phyloP scores from a whole-genome alignment of 2,888 invertebrate genomes.

The Eurytoma californica region DNA sequence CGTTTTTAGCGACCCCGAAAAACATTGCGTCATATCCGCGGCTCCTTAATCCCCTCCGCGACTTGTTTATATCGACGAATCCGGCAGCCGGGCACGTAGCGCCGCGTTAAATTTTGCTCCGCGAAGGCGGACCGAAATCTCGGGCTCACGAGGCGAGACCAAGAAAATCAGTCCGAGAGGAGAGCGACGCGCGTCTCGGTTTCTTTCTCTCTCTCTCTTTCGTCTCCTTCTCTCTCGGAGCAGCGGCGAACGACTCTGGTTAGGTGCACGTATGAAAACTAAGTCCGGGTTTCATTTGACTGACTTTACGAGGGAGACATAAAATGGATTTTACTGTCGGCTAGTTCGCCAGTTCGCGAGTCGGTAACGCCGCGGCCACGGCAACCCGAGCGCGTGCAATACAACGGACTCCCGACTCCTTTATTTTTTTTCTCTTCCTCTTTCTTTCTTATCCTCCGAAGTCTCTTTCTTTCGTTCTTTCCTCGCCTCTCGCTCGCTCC shows the following conservation, averaged over 20 bases:
- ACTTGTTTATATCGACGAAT: conserved; percentile 38
- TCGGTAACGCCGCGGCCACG: conserved; percentile 71
- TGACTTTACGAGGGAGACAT: conserved; percentile 73
- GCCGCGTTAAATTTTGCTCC: conserved; percentile 27
- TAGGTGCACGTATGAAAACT: conserved; percentile 72
- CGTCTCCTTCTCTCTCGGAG: conserved; percentile 34
- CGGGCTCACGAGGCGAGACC: conserved; percentile 29
- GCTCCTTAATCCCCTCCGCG: conserved; percentile 31
- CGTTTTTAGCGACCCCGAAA: conserved; percentile 39
- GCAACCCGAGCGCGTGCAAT: conserved; percentile 58
- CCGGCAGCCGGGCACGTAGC: conserved; percentile 27
- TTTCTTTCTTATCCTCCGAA: conserved; percentile 33
- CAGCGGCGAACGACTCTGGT: conserved; percentile 54
- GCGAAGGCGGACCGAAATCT: conserved; percentile 23
- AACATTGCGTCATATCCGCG: conserved; percentile 40
- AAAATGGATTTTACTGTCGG: conserved; percentile 74
- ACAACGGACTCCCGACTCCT: conserved; percentile 34
- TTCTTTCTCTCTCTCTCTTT: conserved; percentile 3
- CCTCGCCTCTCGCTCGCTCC: conserved; percentile 12
- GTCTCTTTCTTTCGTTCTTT: background rate
- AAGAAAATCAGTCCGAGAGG: conserved; percentile 48
- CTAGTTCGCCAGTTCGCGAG: conserved; percentile 73
- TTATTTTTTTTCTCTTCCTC: conserved; percentile 40
- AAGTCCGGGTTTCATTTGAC: conserved; percentile 74
- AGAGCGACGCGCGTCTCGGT: background rate